Conservation (phyloP, 2,888 invertebrate genomes). For the Nemurella pictetii region DNA sequence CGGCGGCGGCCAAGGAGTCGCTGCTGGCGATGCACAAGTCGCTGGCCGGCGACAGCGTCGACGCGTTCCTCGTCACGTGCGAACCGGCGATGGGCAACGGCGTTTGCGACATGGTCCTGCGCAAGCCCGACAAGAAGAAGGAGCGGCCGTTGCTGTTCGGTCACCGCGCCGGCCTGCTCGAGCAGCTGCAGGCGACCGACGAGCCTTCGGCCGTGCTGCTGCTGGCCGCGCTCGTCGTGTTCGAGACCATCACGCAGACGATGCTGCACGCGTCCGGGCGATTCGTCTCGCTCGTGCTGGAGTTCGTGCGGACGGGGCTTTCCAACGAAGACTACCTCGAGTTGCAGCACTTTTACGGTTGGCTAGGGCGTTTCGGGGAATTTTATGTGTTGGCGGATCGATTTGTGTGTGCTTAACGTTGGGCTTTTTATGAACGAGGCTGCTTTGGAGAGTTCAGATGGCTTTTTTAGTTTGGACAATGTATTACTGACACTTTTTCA, state of each 20-base stretch:
- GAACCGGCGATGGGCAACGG: slow-evolving; percentile 68
- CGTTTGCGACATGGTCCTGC: slow-evolving; percentile 68
- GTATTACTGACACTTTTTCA: too few relatives aligned
- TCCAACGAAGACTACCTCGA: slow-evolving; percentile 65
- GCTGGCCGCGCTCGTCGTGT: slow-evolving; percentile 74
- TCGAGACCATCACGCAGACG: slow-evolving; percentile 76
- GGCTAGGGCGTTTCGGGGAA: too few relatives aligned
- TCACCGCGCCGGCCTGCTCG: slow-evolving; percentile 79
- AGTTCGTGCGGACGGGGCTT: slow-evolving; percentile 71
- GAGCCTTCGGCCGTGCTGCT: slow-evolving; percentile 82
- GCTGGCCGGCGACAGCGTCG: slow-evolving; percentile 66
- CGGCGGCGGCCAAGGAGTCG: slow-evolving; percentile 68
- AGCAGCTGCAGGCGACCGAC: slow-evolving; percentile 72
- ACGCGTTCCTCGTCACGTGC: slow-evolving; percentile 76
- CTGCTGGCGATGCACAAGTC: slow-evolving; percentile 70
- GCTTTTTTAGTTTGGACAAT: too few relatives aligned
- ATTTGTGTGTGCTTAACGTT: too few relatives aligned
- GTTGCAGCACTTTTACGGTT: slow-evolving; percentile 79
- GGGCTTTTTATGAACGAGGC: too few relatives aligned
- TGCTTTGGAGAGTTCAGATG: too few relatives aligned
- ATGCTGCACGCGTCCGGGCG: slow-evolving; percentile 93
- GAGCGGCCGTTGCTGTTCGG: slow-evolving; percentile 71
- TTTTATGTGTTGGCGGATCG: too few relatives aligned
- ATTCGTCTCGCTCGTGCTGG: slow-evolving; percentile 81
- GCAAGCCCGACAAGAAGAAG: slow-evolving; percentile 89